phyloP scores from a whole-genome alignment of 2,888 invertebrate genomes.

The Coremacera marginata region DNA sequence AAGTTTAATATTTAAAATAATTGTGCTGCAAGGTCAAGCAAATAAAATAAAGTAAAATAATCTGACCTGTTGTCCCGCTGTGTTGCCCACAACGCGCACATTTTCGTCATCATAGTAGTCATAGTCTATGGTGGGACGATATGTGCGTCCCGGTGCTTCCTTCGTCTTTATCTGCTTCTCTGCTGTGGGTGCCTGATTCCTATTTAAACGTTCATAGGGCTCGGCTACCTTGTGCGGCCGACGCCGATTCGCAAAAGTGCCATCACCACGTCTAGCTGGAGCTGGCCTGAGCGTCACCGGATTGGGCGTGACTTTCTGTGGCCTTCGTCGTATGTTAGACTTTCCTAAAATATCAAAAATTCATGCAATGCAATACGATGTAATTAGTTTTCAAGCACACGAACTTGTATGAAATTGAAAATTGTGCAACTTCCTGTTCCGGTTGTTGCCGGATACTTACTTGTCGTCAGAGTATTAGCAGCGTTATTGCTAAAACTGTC shows the following conservation, averaged over 20 bases:
- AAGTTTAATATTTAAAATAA: background rate
- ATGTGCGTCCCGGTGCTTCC: slow-evolving; percentile 53
- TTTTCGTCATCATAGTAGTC: slow-evolving; percentile 80
- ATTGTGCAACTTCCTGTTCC: slow-evolving; percentile 42
- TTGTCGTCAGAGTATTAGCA: slow-evolving; percentile 32
- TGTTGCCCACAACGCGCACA: slow-evolving; percentile 71
- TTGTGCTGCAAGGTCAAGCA: background rate
- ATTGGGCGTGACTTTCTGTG: slow-evolving; percentile 57
- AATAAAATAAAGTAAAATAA: background rate
- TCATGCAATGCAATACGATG: background rate
- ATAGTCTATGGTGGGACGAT: slow-evolving; percentile 71
- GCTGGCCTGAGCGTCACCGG: slow-evolving; percentile 43
- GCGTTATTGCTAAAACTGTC: slow-evolving; percentile 39
- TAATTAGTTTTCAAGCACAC: background rate
- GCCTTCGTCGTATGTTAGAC: slow-evolving; percentile 52
- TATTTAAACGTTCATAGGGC: slow-evolving; percentile 61
- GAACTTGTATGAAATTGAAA: background rate
- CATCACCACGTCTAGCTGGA: slow-evolving; percentile 37
- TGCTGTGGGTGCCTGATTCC: slow-evolving; percentile 30
- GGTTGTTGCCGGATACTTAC: slow-evolving; percentile 45
- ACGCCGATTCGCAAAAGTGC: slow-evolving; percentile 59
- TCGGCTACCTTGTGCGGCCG: slow-evolving; percentile 60
- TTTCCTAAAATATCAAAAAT: slow-evolving; percentile 49
- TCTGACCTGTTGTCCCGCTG: slow-evolving; percentile 68
- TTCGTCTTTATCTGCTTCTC: slow-evolving; percentile 35